Conservation (phyloP, 2,113 vertebrate genomes). For the Zosterops hypoxanthus region DNA sequence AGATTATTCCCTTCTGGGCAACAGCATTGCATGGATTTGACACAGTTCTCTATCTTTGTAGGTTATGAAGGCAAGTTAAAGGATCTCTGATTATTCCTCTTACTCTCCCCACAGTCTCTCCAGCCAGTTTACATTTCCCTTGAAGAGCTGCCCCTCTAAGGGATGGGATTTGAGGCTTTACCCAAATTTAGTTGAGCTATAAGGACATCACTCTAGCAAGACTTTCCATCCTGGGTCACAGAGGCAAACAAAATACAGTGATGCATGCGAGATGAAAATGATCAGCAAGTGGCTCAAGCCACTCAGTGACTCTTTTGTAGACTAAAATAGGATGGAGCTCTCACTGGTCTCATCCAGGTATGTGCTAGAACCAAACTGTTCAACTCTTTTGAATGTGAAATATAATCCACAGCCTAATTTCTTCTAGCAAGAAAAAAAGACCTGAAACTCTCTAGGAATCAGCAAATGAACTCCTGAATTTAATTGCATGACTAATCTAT, state of each 20-base stretch:
- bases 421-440: background rate
- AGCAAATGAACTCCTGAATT: background rate
- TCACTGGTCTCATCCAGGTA: background rate
- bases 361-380: background rate
- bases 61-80: background rate
- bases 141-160: background rate
- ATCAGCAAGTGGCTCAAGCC: background rate
- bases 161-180: background rate
- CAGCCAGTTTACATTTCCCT: background rate
- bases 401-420: background rate
- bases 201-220: background rate
- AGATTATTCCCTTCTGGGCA: background rate
- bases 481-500: background rate
- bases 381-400: background rate
- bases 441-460: background rate
- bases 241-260: background rate
- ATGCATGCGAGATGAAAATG: background rate
- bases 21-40: background rate
- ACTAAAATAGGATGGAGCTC: background rate
- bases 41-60: background rate
- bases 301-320: background rate
- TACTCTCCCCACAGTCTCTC: background rate
- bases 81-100: background rate
- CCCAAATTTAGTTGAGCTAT: background rate
- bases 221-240: background rate